Conservation (phyloP, 2,797 vertebrate species). For the Sebastes wilsoni region DNA sequence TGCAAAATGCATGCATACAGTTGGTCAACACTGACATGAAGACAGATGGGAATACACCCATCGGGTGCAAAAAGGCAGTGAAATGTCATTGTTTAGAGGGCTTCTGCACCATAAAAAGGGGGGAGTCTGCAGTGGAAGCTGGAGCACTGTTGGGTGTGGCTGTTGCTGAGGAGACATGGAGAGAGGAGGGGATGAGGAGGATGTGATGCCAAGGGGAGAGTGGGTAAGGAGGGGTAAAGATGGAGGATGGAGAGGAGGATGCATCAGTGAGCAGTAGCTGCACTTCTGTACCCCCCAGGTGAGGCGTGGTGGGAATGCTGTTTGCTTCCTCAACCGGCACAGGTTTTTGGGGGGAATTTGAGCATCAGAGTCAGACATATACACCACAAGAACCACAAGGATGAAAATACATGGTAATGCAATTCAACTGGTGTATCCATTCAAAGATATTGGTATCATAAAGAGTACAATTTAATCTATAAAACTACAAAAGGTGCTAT, state of each 20-base stretch:
- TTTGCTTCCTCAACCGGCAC: background rate
- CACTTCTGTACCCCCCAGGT: slow-evolving; percentile 24
- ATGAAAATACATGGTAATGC: background rate
- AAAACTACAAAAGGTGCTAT: background rate
- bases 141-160: slow-evolving; percentile 66
- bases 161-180: slow-evolving; percentile 71
- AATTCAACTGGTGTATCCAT: background rate
- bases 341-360: background rate
- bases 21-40: background rate
- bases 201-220: slow-evolving; percentile 17
- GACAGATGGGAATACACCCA: background rate
- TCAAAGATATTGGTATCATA: too few relatives aligned
- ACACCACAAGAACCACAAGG: background rate
- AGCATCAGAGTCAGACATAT: background rate
- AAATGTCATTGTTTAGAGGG: background rate
- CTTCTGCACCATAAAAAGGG: background rate
- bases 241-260: background rate
- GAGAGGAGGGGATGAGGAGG: background rate
- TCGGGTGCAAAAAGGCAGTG: background rate
- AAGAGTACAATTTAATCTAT: background rate
- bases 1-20: background rate
- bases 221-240: background rate
- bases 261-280: slow-evolving; percentile 25
- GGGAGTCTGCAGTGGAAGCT: slow-evolving; percentile 31
- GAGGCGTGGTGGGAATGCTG: slow-evolving; percentile 11